Evolutionary conservation across 2,888 invertebrate genomes (phyloP).

Genomic region (Elgonia sp.): DNA sequence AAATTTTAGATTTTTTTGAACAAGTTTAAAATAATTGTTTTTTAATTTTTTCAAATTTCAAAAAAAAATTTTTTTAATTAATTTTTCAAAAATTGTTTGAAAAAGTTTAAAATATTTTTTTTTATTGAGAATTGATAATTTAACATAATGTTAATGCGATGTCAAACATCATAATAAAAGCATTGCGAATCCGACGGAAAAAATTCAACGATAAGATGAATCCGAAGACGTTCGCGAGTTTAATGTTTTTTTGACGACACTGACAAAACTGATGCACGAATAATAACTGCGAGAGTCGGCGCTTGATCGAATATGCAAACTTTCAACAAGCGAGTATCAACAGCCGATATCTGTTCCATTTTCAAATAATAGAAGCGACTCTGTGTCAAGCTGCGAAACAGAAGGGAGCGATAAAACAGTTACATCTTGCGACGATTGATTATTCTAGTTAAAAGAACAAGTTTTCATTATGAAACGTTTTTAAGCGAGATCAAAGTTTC

Average conservation of each 20-base stretch:
- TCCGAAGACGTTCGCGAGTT: slow-evolving; percentile 32
- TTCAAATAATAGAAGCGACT: slow-evolving; percentile 84
- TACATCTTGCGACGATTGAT: slow-evolving; percentile 61
- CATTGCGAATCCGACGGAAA: neutral
- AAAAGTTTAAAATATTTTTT: no score
- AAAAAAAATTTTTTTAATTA: no score
- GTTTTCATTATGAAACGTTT: slow-evolving; percentile 42
- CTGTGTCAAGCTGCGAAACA: slow-evolving; percentile 45
- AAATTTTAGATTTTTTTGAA: no score
- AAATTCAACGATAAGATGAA: slow-evolving; percentile 32
- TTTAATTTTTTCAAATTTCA: no score
- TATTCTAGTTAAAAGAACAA: slow-evolving; percentile 33
- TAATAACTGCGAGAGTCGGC: slow-evolving; percentile 54
- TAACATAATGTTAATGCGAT: slow-evolving; percentile 22
- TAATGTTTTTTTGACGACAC: slow-evolving; percentile 60
- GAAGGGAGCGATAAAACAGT: slow-evolving; percentile 49
- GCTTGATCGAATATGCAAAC: slow-evolving; percentile 81
- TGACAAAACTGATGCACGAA: slow-evolving; percentile 58
- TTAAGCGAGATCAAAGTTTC: slow-evolving; percentile 23
- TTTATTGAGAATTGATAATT: neutral
- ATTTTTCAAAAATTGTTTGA: no score
- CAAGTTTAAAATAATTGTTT: no score
- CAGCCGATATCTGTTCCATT: slow-evolving; percentile 85
- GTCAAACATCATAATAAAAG: slow-evolving; percentile 23
- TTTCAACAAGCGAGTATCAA: slow-evolving; percentile 81